These are phyloP conservation scores for Epizoanthus scotinus DNA, from an alignment of 92 coral and sea anemone species.

Conservation along the genomic window DNA sequence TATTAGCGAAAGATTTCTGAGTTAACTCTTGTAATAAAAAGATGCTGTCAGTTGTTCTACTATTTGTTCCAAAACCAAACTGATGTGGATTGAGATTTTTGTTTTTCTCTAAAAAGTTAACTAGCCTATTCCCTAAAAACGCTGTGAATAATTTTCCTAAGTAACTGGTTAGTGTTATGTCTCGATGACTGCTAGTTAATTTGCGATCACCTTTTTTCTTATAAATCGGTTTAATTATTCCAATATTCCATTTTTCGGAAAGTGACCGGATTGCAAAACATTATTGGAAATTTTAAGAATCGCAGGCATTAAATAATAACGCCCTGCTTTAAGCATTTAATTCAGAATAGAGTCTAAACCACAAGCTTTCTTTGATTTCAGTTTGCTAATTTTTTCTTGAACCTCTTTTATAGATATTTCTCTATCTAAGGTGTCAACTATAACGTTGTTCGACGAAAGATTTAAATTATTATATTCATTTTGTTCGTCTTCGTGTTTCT, in stretches of 20 bases:
- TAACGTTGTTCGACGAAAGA: too few relatives aligned
- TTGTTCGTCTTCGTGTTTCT: too few relatives aligned
- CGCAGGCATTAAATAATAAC: constrained; percentile 1
- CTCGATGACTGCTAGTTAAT: constrained; percentile 1
- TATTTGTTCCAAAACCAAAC: constrained; percentile 11
- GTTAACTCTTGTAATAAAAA: neutral
- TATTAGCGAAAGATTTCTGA: neutral
- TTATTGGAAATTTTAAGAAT: constrained; percentile 23
- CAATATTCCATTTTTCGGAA: constrained; percentile 1
- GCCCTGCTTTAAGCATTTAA: constrained; percentile 23
- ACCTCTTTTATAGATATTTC: constrained; percentile 27
- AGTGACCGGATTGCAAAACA: neutral
- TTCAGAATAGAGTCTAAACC: constrained; percentile 18
- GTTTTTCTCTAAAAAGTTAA: constrained; percentile 13
- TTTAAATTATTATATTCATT: too few relatives aligned
- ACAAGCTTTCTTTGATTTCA: constrained; percentile 8
- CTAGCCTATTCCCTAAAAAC: neutral
- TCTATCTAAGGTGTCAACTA: too few relatives aligned
- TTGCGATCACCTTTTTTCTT: constrained; percentile 23
- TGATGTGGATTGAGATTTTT: constrained; percentile 24
- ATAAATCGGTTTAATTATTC: constrained; percentile 29
- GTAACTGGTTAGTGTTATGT: constrained; percentile 21
- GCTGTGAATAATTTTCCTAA: constrained; percentile 23
- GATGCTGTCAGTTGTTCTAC: constrained; percentile 3
- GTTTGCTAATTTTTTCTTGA: neutral